A percentile compares a stretch with the other conserved stretches of the same genome.
phyloP scores from a whole-genome alignment of 2,888 invertebrate species.

The Rhimphoctona megacephalus region DNA sequence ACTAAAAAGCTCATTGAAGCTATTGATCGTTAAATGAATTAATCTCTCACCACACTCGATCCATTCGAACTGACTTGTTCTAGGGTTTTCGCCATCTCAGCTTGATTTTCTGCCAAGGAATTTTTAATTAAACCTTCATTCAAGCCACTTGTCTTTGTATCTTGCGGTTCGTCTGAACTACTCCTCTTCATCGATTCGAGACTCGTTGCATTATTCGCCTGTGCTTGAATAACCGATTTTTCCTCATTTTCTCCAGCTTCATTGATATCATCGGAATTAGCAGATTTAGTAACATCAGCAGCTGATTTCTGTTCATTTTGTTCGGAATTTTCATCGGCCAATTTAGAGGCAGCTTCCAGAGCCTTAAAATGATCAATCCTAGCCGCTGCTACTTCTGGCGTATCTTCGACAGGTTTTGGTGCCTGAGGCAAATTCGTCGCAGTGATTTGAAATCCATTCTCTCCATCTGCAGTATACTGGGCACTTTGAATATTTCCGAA shows the following conservation, averaged over 20 bases:
- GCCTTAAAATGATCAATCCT: constrained; percentile 81
- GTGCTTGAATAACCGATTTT: background rate
- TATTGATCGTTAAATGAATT: too few relatives aligned
- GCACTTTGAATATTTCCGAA: constrained; percentile 84
- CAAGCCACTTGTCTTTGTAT: background rate
- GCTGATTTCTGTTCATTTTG: background rate
- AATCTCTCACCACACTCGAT: constrained; percentile 20
- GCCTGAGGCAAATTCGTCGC: constrained; percentile 85
- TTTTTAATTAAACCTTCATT: constrained; percentile 28
- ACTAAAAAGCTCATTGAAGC: background rate
- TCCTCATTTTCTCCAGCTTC: background rate
- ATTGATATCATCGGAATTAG: constrained; percentile 8
- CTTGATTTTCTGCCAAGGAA: background rate
- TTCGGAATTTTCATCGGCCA: constrained; percentile 56
- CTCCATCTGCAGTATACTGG: constrained; percentile 84
- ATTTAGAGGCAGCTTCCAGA: constrained; percentile 79
- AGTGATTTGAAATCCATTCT: constrained; percentile 85
- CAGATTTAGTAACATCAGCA: constrained; percentile 2
- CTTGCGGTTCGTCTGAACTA: background rate
- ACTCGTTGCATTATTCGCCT: background rate
- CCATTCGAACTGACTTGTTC: constrained; percentile 16
- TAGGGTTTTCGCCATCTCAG: background rate
- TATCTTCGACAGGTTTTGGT: constrained; percentile 81
- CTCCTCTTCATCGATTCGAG: background rate
- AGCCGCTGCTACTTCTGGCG: constrained; percentile 84